phyloP scores from a whole-genome alignment of 2,797 vertebrate genomes.

The Rhincodon typus region DNA sequence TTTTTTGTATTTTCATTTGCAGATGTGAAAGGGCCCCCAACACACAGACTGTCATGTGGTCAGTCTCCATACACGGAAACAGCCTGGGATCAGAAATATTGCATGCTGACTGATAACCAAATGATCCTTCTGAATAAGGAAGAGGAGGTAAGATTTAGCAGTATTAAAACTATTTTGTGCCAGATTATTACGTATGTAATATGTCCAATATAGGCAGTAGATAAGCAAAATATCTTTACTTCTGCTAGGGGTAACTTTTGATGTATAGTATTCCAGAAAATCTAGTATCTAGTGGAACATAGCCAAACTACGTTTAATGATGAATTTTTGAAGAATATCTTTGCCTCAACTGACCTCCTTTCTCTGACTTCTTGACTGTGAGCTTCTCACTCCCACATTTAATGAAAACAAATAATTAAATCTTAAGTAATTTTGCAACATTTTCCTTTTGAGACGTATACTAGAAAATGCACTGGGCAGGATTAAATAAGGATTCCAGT shows the following conservation, averaged over 20 bases:
- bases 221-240: background rate
- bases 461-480: background rate
- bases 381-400: background rate
- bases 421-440: background rate
- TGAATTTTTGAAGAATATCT: background rate
- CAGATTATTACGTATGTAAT: background rate
- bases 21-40: constrained; percentile 90
- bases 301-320: background rate
- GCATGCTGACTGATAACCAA: constrained; percentile 89
- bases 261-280: background rate
- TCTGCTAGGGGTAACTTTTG: background rate
- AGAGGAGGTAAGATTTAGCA: constrained; percentile 70
- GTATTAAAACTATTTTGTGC: background rate
- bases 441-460: background rate
- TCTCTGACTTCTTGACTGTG: background rate
- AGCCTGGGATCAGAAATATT: constrained; percentile 84
- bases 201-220: background rate
- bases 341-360: background rate
- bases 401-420: background rate
- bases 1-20: constrained; percentile 40
- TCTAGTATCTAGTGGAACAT: background rate
- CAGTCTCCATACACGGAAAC: constrained; percentile 78
- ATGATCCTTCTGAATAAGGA: constrained; percentile 84
- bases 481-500: background rate
- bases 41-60: constrained; percentile 83